Evolutionary conservation across 2,797 vertebrate genomes (phyloP).

Genomic region (Adrianichthys oophorus): DNA sequence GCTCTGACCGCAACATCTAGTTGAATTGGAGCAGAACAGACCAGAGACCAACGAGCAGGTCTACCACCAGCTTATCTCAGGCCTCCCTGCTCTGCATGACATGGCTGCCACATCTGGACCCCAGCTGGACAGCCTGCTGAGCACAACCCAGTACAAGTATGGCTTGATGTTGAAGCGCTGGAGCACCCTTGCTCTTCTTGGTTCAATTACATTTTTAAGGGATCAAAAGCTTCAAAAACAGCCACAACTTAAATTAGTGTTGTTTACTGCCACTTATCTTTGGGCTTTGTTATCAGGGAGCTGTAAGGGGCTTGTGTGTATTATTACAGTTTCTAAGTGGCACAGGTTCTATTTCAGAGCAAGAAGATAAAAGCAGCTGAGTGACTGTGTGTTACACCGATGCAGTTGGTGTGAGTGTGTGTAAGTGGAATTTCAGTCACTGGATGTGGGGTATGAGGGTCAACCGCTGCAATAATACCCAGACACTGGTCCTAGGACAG

Average conservation of each 20-base stretch:
- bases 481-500: conserved; percentile 76
- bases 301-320: conserved; percentile 42
- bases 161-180: conserved; percentile 26
- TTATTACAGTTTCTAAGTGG: conserved; percentile 55
- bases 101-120: conserved; percentile 75
- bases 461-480: conserved; percentile 71
- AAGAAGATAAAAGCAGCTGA: conserved; percentile 59
- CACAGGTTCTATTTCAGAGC: conserved; percentile 54
- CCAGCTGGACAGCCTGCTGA: conserved; percentile 65
- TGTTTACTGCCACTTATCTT: conserved; percentile 46
- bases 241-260: conserved; percentile 27
- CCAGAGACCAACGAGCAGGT: conserved; percentile 52
- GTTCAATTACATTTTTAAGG: conserved; percentile 25
- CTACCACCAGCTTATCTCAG: conserved; percentile 65
- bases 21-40: conserved; percentile 73
- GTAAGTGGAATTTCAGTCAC: conserved; percentile 73
- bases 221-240: conserved; percentile 41
- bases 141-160: conserved; percentile 45
- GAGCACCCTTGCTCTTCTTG: conserved; percentile 35
- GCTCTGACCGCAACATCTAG: conserved; percentile 79
- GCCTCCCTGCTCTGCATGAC: conserved; percentile 67
- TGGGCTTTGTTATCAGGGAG: conserved; percentile 51
- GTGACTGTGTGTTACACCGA: conserved; percentile 24
- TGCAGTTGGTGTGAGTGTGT: conserved; percentile 23
- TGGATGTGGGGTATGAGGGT: conserved; percentile 72